Base-by-base conservation (phyloP, 2,888 invertebrate species). In the Epistrophe grossulariae region DNA sequence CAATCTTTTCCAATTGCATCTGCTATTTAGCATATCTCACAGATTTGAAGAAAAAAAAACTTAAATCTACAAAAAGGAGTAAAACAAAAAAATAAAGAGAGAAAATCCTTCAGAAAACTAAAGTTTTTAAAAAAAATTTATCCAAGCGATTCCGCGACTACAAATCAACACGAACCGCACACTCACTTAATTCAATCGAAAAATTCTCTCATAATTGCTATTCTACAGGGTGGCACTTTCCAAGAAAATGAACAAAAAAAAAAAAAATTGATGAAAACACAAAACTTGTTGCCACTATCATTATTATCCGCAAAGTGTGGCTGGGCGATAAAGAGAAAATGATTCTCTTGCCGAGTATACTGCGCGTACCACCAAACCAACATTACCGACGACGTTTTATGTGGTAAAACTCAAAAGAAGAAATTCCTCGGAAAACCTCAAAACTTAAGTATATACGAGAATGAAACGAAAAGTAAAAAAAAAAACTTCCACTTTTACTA, bases 261-360 rank as follows among this genome's bases (percentile, higher is more conserved):
- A 35, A 52, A 38, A 62, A 66, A 43, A 52, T 48, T 10, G 13
- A 40, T 19, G n/a, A 45, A 55, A 70, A 66, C 50, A 48, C 59
- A 79, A 59, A 83, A 87, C 87, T 87, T 87, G 87, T 87, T 87
- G 87, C 87, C 76, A 79, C 87, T 87, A 87, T 82, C 83, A 87
- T 87, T 76, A 79, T 74, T 79, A 76, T 77, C 87, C 57, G 72
- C 74, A 72, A 87, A 87, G 82, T 83, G 79, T 72, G 82, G 82
- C 79, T 52, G 7, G n/a, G 50, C 73, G 70, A 85, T 81, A 85
- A 81, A 81, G 74, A 70, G 73, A 28, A 77, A 81, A 73, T 59
- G 57, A 70, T 85, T 77, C 71, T 55, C 55, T 17, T 35, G 24
- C 35, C 38, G 50, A 24, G 24, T 24, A 24, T 24, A 24, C 24